phyloP scores from a whole-genome alignment of 2,888 invertebrate genomes.

The Xanthorhoe designata region DNA sequence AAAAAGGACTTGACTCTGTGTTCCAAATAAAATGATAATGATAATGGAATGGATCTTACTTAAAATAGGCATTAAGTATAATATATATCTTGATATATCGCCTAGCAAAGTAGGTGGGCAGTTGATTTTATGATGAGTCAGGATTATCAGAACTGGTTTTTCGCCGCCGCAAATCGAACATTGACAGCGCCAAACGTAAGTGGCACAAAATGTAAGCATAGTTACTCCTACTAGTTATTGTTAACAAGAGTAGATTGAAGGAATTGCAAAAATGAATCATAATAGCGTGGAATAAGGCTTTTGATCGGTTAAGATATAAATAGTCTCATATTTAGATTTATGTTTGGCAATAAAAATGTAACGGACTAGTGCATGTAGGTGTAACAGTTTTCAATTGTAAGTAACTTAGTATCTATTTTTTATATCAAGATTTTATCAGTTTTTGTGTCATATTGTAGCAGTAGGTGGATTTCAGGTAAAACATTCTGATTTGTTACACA shows the following conservation, averaged over 20 bases:
- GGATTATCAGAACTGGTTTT: slow-evolving; percentile 71
- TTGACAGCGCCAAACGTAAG: slow-evolving; percentile 48
- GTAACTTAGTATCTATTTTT: too few relatives aligned
- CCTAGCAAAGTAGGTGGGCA: slow-evolving; percentile 51
- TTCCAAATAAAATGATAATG: slow-evolving; percentile 5
- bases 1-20: too few relatives aligned
- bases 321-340: background rate
- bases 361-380: background rate
- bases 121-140: slow-evolving; percentile 67
- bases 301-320: background rate
- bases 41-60: background rate
- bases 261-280: background rate
- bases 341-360: background rate
- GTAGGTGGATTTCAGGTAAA: too few relatives aligned
- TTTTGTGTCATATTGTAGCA: too few relatives aligned
- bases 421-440: too few relatives aligned
- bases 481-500: too few relatives aligned
- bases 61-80: slow-evolving; percentile 20
- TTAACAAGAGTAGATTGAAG: background rate
- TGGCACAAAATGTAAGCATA: slow-evolving; percentile 33
- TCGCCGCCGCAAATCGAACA: slow-evolving; percentile 52
- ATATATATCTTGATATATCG: slow-evolving; percentile 25
- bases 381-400: too few relatives aligned
- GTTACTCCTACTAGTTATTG: background rate
- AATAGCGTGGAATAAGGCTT: background rate